Base-by-base conservation (phyloP, 2,888 invertebrate species). In the Perdita meconis region DNA sequence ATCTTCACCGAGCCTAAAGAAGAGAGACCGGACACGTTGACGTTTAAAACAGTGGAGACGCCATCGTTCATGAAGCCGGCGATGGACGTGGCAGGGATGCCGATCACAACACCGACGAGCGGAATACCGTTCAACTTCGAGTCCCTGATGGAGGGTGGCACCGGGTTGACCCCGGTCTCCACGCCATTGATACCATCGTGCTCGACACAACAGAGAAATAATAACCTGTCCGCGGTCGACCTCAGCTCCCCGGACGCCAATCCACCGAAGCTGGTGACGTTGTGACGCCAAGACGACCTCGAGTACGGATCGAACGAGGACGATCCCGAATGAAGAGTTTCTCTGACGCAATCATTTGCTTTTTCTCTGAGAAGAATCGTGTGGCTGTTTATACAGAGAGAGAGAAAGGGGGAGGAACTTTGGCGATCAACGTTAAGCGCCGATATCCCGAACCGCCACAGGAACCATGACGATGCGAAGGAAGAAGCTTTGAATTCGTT, bases 101-200 rank as follows among this genome's bases (percentile, higher is more conserved):
- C 97, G 86, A 97, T 98, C 88, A 96, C 96, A 80, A 97, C 97
- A 12, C 98, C 98, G 0, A 97, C 97, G 78, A 96, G 95, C 87
- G 98, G 97, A 61, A 95, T 97, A 83, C 96, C 95, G 86, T 97
- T 98, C 93, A 97, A 97, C 93, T 98, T 97, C 92, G 98, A 98
- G 89, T 97, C 97, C 84, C 94, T 98, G 76, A 97, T 98, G 96
- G 97, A 97, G 87, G 97, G 97, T 61, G 97, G 98, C 88, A 97
- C 98, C 1, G 98, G 98, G 0, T 93, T 98, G 59, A 98, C 98
- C 6, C 98, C 98, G 0, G 96, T 97, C 40, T 95, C 94, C 59
- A 95, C 94, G 68, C 96, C 96, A 0, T 89, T 96, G 65, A 93
- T 95, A 86, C 95, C 95, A 24, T 94, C 94, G 30, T 97, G 97